phyloP scores from a whole-genome alignment of 2,113 vertebrate genomes.

The Abramis brama region DNA sequence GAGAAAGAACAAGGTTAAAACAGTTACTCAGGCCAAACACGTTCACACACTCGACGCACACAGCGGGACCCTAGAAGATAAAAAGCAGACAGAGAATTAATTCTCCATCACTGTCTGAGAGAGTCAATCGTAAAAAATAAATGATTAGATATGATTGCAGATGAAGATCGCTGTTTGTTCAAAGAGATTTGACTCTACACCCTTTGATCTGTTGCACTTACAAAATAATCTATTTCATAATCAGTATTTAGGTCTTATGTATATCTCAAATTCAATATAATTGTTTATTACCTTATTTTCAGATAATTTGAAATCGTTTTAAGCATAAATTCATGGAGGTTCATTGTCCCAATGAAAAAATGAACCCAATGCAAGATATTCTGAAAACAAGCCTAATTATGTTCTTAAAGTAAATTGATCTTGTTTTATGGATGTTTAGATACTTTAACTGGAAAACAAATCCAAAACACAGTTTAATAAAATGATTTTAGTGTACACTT shows the following conservation, averaged over 20 bases:
- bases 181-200: not conserved
- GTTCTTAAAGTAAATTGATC: too few species aligned
- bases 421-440: not conserved
- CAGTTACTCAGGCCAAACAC: slow-evolving; percentile 4
- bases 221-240: not conserved
- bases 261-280: not conserved
- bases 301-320: not conserved
- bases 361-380: not conserved
- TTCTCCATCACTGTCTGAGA: slow-evolving; percentile 8
- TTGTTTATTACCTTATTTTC: not conserved
- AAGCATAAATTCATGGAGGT: not conserved
- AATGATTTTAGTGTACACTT: not conserved
- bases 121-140: not conserved
- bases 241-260: not conserved
- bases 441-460: not conserved
- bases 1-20: not conserved
- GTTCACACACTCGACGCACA: slow-evolving; percentile 18
- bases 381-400: not conserved
- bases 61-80: not conserved
- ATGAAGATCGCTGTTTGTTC: slow-evolving; percentile 21
- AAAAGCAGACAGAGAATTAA: slow-evolving; percentile 24
- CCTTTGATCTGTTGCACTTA: not conserved
- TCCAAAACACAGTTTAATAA: not conserved
- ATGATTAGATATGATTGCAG: slow-evolving; percentile 17
- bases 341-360: not conserved